Percentiles rank a stretch among this genome's conserved stretches.
phyloP scores from a whole-genome alignment of 2,888 invertebrate genomes.

The Syritta pipiens region DNA sequence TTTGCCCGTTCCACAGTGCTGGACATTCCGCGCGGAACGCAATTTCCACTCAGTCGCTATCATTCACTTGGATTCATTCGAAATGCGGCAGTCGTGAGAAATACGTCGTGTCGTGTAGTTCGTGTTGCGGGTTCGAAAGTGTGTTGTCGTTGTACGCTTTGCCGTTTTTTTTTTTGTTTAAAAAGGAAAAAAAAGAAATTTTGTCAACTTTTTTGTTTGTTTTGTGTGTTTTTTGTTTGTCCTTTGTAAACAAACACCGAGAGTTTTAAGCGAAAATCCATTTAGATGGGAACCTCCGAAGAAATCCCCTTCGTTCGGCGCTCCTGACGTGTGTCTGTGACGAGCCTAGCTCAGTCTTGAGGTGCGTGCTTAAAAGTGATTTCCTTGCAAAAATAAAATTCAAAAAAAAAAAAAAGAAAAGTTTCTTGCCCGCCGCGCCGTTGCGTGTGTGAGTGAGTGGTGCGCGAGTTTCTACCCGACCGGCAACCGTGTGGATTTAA shows the following conservation, averaged over 20 bases:
- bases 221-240: no score
- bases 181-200: conserved; percentile 7
- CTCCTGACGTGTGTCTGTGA: conserved; percentile 11
- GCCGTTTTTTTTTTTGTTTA: conserved; percentile 19
- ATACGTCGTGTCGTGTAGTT: conserved; percentile 52
- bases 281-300: conserved; percentile 15
- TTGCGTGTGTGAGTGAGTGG: not conserved
- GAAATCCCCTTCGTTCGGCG: conserved; percentile 1
- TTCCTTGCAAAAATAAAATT: not conserved
- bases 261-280: not conserved
- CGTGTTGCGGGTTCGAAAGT: conserved; percentile 6
- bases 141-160: no score
- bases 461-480: conserved; percentile 3
- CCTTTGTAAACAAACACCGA: not conserved
- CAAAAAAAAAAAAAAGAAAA: no score
- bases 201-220: no score
- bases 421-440: no score
- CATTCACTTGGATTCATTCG: conserved; percentile 47
- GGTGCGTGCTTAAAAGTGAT: conserved; percentile 26
- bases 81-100: conserved; percentile 61
- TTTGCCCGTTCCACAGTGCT: conserved; percentile 25
- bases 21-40: conserved; percentile 5
- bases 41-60: conserved; percentile 55
- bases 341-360: not conserved
- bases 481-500: conserved; percentile 55